phyloP scores from a whole-genome alignment of 2,888 invertebrate genomes.

The Sympetrum striolatum region DNA sequence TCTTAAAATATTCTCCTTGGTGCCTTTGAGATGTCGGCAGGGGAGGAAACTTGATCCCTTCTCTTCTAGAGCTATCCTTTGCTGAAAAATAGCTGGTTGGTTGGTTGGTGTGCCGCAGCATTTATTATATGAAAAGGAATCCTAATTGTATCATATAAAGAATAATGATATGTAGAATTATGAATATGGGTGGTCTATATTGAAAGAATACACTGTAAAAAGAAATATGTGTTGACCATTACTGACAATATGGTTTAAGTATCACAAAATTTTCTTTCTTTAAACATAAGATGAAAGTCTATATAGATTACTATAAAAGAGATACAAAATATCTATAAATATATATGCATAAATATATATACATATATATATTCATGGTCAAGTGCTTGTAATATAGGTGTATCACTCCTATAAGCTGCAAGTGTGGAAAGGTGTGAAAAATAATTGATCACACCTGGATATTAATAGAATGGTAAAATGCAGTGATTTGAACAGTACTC shows the following conservation, averaged over 20 bases:
- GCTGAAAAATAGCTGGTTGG: conserved; percentile 27
- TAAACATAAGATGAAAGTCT: conserved; percentile 17
- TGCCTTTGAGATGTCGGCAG: conserved; percentile 35
- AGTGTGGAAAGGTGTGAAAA: conserved; percentile 28
- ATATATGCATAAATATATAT: neutral
- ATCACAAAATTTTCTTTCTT: conserved; percentile 32
- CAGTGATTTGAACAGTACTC: conserved; percentile 37
- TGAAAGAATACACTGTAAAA: conserved; percentile 29
- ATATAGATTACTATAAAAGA: conserved; percentile 43
- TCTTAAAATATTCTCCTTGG: conserved; percentile 31
- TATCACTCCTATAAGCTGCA: conserved; percentile 29
- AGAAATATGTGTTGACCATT: conserved; percentile 35
- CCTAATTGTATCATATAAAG: conserved; percentile 34
- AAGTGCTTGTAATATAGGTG: conserved; percentile 41
- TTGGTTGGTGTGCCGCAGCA: conserved; percentile 36
- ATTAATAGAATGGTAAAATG: conserved; percentile 28
- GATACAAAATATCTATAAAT: conserved; percentile 36
- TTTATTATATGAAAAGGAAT: conserved; percentile 27
- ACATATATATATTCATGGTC: conserved; percentile 33
- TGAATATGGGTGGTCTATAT: conserved; percentile 22
- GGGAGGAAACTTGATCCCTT: conserved; percentile 29
- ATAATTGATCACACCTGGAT: conserved; percentile 27
- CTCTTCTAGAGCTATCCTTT: conserved; percentile 39
- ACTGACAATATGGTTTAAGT: conserved; percentile 35
- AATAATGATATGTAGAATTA: conserved; percentile 32